phyloP scores from a whole-genome alignment of 1,140 invertebrate species.

The Rhizoglyphus robini region DNA sequence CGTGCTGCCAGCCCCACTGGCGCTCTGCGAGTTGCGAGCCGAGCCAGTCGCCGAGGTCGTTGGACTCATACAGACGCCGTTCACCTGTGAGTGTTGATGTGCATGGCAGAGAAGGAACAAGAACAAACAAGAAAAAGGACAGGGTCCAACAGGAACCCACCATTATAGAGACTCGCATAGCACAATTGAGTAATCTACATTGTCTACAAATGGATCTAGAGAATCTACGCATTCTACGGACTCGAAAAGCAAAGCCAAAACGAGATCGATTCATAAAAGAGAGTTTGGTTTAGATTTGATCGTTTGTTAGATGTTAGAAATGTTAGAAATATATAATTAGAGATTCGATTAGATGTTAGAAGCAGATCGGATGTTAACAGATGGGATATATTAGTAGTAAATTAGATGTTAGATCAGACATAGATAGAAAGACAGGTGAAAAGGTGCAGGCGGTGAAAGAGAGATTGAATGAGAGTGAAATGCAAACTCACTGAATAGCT shows the following conservation, averaged over 20 bases:
- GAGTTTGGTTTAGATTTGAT: background rate
- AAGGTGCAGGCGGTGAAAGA: background rate
- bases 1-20: background rate
- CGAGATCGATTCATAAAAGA: background rate
- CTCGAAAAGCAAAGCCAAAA: background rate
- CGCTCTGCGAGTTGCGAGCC: background rate
- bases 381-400: too few species aligned
- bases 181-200: too few species aligned
- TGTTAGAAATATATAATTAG: background rate
- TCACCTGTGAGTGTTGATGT: background rate
- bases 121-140: background rate
- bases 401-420: too few species aligned
- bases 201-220: too few species aligned
- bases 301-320: background rate
- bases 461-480: background rate
- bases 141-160: too few species aligned
- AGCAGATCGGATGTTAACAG: too few species aligned
- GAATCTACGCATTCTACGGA: too few species aligned
- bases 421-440: too few species aligned
- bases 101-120: background rate
- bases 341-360: too few species aligned
- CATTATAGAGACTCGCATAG: too few species aligned
- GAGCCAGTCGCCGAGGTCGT: background rate
- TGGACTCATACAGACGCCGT: slow-evolving; percentile 14
- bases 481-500: background rate